Percentiles rank a stretch among this genome's conserved stretches.
These are phyloP conservation scores for Musca domestica DNA, from an alignment of 1,140 invertebrate genomes.

Conservation along the genomic window DNA sequence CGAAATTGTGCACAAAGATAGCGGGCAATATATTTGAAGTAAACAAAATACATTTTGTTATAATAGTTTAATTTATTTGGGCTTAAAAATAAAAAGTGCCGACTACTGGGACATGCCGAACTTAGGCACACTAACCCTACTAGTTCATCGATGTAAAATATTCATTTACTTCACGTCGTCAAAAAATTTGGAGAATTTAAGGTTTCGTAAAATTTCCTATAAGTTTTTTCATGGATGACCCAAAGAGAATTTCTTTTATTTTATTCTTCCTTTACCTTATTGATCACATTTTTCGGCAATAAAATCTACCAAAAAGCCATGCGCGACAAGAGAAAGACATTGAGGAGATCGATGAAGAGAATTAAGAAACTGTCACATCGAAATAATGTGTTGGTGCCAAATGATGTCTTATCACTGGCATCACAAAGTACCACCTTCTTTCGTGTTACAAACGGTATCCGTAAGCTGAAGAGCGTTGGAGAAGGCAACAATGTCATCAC, in stretches of 20 bases:
- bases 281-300: neutral
- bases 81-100: too few species aligned
- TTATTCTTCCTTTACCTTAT: neutral
- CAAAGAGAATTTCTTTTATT: neutral
- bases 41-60: too few species aligned
- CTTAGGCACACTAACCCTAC: too few species aligned
- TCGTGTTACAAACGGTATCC: neutral
- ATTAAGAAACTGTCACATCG: slow-evolving; percentile 17
- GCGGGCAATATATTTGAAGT: too few species aligned
- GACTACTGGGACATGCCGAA: too few species aligned
- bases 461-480: neutral
- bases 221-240: neutral
- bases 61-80: too few species aligned
- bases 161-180: too few species aligned
- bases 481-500: neutral
- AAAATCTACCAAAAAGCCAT: neutral
- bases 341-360: neutral
- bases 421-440: slow-evolving; percentile 2
- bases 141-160: too few species aligned
- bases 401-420: slow-evolving; percentile 25
- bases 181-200: neutral
- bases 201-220: slow-evolving; percentile 13
- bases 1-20: too few species aligned
- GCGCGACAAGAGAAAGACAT: neutral
- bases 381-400: slow-evolving; percentile 24